Evolutionary conservation across 1,140 invertebrate genomes (phyloP), one percentile per base, ranked within the genome.

Genomic region (Melipona quadrifasciata): DNA sequence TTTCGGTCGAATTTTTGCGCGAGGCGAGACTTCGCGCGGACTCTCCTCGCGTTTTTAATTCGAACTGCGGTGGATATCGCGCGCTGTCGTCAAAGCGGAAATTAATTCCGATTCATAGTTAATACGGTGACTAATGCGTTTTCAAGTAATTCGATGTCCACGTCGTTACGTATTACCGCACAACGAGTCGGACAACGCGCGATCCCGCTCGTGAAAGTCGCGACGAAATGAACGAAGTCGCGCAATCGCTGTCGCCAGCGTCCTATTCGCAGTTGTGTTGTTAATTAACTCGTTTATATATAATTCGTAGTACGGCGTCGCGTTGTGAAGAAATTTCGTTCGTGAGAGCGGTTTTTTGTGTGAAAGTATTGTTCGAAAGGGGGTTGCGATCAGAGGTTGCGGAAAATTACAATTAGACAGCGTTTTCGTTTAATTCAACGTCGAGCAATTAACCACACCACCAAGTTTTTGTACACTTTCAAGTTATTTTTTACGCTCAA

Each of bases 21-120:
- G 51, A 21, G 11, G n/a, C 8, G 19, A 17, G 19, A 31, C 5
- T 31, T 77, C 6, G 17, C 17, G 31, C 5, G 12, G 4, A n/a
- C 11, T 10, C 39, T 58, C 6, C 21, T 12, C 5, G 16, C 19
- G n/a, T 10, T n/a, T n/a, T n/a, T 58, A 72, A 72, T 72, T 80
- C 16, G 58, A 61, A 47, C 12, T 24, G 2, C 4, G 34, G 1
- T 70, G 51, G 65, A 6, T 53, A 72, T 75, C 51, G 31, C 61
- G 21, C 31, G 5, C 47, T 64, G 61, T 65, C 39, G 71, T 55
- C 61, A 34, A 19, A 77, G 34, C 31, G 73, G 58, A 58, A 82
- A 82, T 82, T 82, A 82, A 82, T 82, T 77, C 53, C 72, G 64
- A 77, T 77, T 82, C 80, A 57, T 75, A 82, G 73, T 68, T 68